Evolutionary conservation across 1,140 invertebrate species (phyloP).

Genomic region (Ceratina calcarata): DNA sequence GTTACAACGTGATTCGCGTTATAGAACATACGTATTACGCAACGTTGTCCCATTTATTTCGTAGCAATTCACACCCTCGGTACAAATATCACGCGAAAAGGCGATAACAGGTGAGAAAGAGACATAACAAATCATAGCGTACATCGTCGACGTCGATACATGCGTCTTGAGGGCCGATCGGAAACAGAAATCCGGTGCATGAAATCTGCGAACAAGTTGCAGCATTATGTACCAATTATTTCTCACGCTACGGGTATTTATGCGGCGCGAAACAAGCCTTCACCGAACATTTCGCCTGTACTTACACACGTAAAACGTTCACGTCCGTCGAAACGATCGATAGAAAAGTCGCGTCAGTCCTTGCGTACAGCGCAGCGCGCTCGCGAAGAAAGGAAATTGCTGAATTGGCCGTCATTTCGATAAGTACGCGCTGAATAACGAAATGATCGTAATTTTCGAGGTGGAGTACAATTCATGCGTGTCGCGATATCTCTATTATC

Average conservation of each 20-base stretch:
- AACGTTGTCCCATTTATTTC: slow-evolving; percentile 30
- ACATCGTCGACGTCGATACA: slow-evolving; percentile 9
- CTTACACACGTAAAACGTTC: too few relatives aligned
- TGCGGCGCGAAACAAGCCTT: neutral
- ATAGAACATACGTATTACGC: slow-evolving; percentile 27
- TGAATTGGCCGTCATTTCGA: slow-evolving; percentile 28
- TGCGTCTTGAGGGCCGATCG: slow-evolving; percentile 4
- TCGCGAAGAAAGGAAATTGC: slow-evolving; percentile 8
- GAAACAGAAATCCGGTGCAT: slow-evolving; percentile 5
- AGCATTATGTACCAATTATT: slow-evolving; percentile 8
- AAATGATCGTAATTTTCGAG: slow-evolving; percentile 32
- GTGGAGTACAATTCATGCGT: slow-evolving; percentile 12
- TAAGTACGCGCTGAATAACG: slow-evolving; percentile 9
- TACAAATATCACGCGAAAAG: slow-evolving; percentile 7
- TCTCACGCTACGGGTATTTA: slow-evolving; percentile 3
- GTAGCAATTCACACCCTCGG: neutral
- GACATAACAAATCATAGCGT: neutral
- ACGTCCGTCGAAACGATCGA: neutral
- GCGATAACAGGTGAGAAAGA: slow-evolving; percentile 24
- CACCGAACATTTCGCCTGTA: neutral
- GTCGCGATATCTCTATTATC: slow-evolving; percentile 25
- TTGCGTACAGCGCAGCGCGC: neutral
- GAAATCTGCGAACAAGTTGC: neutral
- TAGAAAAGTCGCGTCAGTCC: neutral
- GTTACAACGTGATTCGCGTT: slow-evolving; percentile 9